phyloP scores from a whole-genome alignment of 2,113 vertebrate genomes.

The Chionodraco myersi region DNA sequence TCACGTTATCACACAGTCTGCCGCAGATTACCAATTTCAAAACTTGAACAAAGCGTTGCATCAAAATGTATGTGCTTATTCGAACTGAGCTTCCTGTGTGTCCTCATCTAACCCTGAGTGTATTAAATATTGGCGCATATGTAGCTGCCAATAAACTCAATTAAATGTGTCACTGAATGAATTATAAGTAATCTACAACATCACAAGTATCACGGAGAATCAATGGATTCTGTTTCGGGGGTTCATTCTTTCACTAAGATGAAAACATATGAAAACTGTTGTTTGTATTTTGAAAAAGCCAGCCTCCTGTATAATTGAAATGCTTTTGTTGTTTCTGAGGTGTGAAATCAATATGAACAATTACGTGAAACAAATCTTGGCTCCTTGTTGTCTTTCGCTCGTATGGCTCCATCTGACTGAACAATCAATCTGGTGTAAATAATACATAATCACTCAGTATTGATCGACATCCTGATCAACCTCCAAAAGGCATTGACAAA shows the following conservation, averaged over 20 bases:
- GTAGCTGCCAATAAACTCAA: background rate
- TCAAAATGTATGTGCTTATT: background rate
- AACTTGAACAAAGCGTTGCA: background rate
- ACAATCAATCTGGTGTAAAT: slow-evolving; percentile 50
- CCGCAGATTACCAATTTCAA: background rate
- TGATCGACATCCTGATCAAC: slow-evolving; percentile 66
- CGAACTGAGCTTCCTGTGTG: background rate
- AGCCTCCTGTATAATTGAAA: slow-evolving; percentile 38
- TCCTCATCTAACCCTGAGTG: background rate
- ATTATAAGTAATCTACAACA: slow-evolving; percentile 1
- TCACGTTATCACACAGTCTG: background rate
- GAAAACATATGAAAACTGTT: slow-evolving; percentile 30
- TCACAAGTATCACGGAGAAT: background rate
- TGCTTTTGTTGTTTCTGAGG: slow-evolving; percentile 59
- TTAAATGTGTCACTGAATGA: background rate
- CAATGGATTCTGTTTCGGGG: background rate
- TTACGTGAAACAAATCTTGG: slow-evolving; percentile 58
- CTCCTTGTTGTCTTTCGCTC: slow-evolving; percentile 22
- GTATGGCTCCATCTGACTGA: slow-evolving; percentile 46
- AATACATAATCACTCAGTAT: slow-evolving; percentile 30
- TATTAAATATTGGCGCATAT: background rate
- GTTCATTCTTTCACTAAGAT: slow-evolving; percentile 5
- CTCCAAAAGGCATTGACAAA: slow-evolving; percentile 10
- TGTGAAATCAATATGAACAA: slow-evolving; percentile 48
- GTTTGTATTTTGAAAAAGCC: slow-evolving; percentile 39